Base-by-base conservation (phyloP, 2,888 invertebrate species). In the Ophion ventricosus region DNA sequence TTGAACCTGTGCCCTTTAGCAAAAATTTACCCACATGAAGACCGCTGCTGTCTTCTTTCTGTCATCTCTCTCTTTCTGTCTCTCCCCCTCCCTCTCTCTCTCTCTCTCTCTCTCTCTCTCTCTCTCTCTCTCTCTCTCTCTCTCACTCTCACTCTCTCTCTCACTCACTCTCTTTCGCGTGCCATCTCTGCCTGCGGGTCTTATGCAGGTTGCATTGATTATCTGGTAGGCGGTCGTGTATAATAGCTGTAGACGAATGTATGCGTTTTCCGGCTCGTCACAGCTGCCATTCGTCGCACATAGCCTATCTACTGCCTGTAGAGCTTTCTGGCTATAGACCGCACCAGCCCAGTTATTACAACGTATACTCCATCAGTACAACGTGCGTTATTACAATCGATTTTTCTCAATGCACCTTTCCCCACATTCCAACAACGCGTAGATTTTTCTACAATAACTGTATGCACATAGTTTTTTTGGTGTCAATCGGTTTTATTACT, bases 251-350 rank as follows among this genome's bases (percentile, higher is more conserved):
- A 75, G 26, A 73, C 77, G 78, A 63, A 78, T 83, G 79, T 70
- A 56, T 78, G 54, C 59, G 40, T 64, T 82, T 63, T 63, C 57
- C 73, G 73, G 35, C 67, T 59, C 69, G 63, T 57, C 75, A 35
- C 81, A 81, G 81, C 70, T 81, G 81, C 75, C 64, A 64, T 76
- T 70, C 75, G 81, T 81, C 81, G 64, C 81, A 81, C 75, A 81
- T 70, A 35, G 35, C 70, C 54, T 69, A 66, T 72, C 64, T 26
- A 64, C 70, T 43, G 70, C 20, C 40, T 76, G 72, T 72, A 77
- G 43, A 67, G 5, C 26, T 2, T 26, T 10, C 40, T 3, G 66
- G 29, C 56, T 66, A 23, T 56, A 57, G 35, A 76, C 20, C n/a
- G 17, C 56, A 76, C 40, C 35, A 66, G n/a, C 40, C 35, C 40